Conservation (phyloP, 1,140 invertebrate genomes). For the Pseudomyrmex dendroicus region DNA sequence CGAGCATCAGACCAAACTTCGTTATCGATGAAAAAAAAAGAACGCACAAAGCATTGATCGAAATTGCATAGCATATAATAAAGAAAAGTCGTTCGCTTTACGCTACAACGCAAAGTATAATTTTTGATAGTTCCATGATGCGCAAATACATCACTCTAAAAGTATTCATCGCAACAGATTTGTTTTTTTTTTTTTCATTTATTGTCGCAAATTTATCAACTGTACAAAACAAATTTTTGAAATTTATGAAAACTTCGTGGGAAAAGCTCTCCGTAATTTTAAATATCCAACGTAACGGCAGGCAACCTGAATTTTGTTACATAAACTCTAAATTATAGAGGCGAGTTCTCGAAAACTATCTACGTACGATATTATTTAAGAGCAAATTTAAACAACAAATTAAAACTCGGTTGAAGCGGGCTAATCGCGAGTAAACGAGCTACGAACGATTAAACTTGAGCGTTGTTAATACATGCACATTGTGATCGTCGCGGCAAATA, state of each 20-base stretch:
- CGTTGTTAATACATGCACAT: conserved; percentile 9
- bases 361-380: background rate
- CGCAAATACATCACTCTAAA: too few relatives aligned
- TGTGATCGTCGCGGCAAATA: conserved; percentile 31
- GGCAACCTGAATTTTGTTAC: conserved; percentile 1
- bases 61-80: conserved; percentile 25
- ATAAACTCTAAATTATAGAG: background rate
- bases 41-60: conserved; percentile 26
- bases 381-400: conserved; percentile 19
- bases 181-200: too few relatives aligned
- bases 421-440: conserved; percentile 38
- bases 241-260: background rate
- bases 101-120: background rate
- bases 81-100: conserved; percentile 39
- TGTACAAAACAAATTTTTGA: too few relatives aligned
- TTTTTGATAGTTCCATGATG: too few relatives aligned
- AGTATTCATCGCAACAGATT: too few relatives aligned
- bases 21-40: background rate
- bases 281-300: background rate
- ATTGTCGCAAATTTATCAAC: too few relatives aligned
- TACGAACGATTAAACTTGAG: background rate
- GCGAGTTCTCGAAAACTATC: background rate
- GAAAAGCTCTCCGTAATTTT: background rate
- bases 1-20: background rate
- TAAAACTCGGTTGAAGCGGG: conserved; percentile 30